These are phyloP conservation scores for Agrypnus murinus DNA, from an alignment of 2,888 invertebrate genomes.

Conservation along the genomic window DNA sequence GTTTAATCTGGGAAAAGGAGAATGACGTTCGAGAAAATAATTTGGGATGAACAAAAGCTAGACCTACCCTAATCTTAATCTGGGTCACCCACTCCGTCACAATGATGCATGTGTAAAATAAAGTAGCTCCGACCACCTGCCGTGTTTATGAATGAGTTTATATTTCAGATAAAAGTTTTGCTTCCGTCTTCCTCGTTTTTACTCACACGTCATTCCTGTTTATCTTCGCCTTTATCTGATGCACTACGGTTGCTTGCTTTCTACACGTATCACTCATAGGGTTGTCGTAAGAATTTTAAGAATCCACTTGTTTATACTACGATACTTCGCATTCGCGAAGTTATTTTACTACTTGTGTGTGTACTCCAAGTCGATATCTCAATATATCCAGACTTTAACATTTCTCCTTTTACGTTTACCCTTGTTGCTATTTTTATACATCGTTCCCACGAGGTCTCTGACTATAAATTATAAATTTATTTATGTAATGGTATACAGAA, in stretches of 20 bases:
- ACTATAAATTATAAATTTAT: conserved; percentile 25
- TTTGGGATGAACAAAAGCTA: conserved; percentile 56
- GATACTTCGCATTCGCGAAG: conserved; percentile 16
- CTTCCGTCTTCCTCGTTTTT: conserved; percentile 52
- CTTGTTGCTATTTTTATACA: conserved; percentile 21
- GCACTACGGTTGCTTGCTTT: conserved; percentile 18
- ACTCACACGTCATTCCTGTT: conserved; percentile 51
- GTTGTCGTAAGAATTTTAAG: conserved; percentile 34
- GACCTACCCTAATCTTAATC: conserved; percentile 60
- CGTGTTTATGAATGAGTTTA: conserved; percentile 59
- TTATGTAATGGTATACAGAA: not conserved
- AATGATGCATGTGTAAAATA: conserved; percentile 57
- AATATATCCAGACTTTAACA: conserved; percentile 22
- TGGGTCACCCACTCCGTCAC: conserved; percentile 58
- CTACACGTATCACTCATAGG: conserved; percentile 26
- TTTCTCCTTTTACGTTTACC: conserved; percentile 26
- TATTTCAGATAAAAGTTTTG: conserved; percentile 58
- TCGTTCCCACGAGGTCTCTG: conserved; percentile 19
- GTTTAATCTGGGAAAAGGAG: conserved; percentile 50
- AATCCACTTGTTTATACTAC: conserved; percentile 22
- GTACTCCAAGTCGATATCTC: conserved; percentile 12
- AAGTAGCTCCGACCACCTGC: conserved; percentile 59
- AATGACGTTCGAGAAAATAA: conserved; percentile 56
- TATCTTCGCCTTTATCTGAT: conserved; percentile 43
- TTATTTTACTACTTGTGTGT: conserved; percentile 9